Evolutionary conservation across 2,113 vertebrate genomes (phyloP), one percentile per base, ranked within the genome.

Genomic region (Erythrocercus mccallii): DNA sequence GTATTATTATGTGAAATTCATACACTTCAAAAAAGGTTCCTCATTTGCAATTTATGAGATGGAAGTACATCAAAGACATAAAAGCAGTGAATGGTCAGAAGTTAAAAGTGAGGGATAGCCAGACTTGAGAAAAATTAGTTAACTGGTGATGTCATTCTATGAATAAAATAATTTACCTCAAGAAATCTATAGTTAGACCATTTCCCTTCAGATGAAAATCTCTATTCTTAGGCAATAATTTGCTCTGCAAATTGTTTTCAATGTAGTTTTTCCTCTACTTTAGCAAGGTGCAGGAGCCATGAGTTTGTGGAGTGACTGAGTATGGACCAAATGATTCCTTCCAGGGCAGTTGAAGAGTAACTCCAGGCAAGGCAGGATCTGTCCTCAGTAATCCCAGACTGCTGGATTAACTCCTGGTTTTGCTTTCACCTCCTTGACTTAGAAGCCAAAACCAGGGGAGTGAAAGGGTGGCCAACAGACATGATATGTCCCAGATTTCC

Each of bases 31-130:
- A 95, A 74, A 85, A 73, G 74, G 51, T 68, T 91, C 30, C 42
- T 94, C 38, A 86, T 95, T 94, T 95, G 94, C 93, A 91, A 90
- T 95, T 94, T 80, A 93, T 96, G 95, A 95, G 91, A 86, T 1
- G 12, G 87, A 87, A 90, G 58, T 42, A 83, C 87, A 94, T 93
- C 94, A 96, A 95, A 95, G 74, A 45, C 91, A 92, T 88, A 73
- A 91, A 92, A 95, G 66, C 45, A 95, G 84, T 16, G 82, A 94
- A 95, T 58, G 50, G 38, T 80, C 74, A 86, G 74, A 96, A 95
- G 84, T 70, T 95, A 90, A 88, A 96, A 95, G 84, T 42, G 44
- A 92, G 20, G 53, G n/a, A n/a, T 69, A 90, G 78, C 66, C 31
- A 79, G 66, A 86, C 87, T 95, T 82, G 66, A 82, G 84, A 79